Base-by-base conservation (phyloP, 2,113 vertebrate species). In the Heptranchias perlo region DNA sequence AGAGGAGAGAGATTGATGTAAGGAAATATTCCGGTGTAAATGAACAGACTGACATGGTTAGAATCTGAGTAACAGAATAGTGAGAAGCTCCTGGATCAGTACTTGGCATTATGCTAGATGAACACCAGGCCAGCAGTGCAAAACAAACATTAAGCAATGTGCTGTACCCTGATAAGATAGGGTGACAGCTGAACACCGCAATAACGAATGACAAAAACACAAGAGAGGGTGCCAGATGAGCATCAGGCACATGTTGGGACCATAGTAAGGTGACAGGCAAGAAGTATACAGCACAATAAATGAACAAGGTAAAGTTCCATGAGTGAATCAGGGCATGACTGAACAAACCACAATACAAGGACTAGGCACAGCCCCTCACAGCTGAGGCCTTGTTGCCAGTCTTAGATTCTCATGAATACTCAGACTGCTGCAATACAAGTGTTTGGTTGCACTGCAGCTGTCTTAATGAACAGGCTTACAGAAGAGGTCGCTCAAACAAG, bases 131-230 rank as follows among this genome's bases (percentile, higher is more conserved):
- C 89, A 93, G 89, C 58, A 39, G 35, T 62, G 58, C 58, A 64
- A 93, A 64, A 62, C 18, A 62, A 93, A 93, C 28, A 61, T 62
- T 62, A 93, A 64, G 58, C 89, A 93, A 93, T 93, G 89, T 93
- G 89, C 89, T 93, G 21, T 61, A 23, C 89, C 89, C 89, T 62
- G 89, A 93, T 93, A 93, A 93, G 89, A 61, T n/a, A 62, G 35
- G 58, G 58, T 23, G 58, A 62, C 89, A 93, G 58, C 35, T 93
- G 35, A 93, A 64, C n/a, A n/a, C 89, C 52, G 39, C 35, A 64
- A 54, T 93, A 93, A 93, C 44, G 58, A 93, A 93, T 93, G 89
- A 64, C 89, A 93, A n/a, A 93, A 93, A 93, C 89, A 93, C 13
- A 62, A 93, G 7, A 18, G 18, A 62, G 89, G n/a, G 6, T 62